phyloP scores from a whole-genome alignment of 2,113 vertebrate genomes.

The Acrocephalus kingi region DNA sequence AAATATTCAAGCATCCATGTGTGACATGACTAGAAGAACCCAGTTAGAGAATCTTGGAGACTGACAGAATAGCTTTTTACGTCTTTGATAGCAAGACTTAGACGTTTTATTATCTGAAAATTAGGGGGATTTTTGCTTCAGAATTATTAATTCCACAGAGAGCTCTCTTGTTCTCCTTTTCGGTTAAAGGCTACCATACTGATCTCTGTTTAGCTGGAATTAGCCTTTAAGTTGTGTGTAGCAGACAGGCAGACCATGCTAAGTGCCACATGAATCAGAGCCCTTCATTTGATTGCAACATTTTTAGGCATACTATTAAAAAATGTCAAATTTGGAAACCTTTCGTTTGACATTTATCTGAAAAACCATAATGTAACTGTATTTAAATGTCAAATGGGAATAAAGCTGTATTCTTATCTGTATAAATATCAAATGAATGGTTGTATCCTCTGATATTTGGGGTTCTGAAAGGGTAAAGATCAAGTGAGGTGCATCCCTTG shows the following conservation, averaged over 20 bases:
- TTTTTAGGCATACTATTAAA: constrained; percentile 60
- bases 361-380: constrained; percentile 55
- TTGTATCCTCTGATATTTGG: constrained; percentile 54
- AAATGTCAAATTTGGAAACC: constrained; percentile 67
- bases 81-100: not conserved
- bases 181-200: not conserved
- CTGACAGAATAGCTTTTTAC: not conserved
- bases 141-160: not conserved
- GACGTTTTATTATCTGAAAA: not conserved
- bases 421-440: constrained; percentile 54
- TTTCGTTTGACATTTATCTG: constrained; percentile 71
- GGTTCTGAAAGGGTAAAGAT: constrained; percentile 34
- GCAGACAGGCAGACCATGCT: not conserved
- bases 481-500: not conserved
- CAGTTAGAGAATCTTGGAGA: not conserved
- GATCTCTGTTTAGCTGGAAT: not conserved
- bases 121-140: not conserved
- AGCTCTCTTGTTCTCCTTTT: not conserved
- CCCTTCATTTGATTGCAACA: constrained; percentile 35
- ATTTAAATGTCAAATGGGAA: constrained; percentile 70
- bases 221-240: not conserved
- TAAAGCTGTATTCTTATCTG: constrained; percentile 59
- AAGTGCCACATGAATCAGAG: constrained; percentile 47
- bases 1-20: not conserved
- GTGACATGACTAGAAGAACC: not conserved